Base-by-base conservation (phyloP, 2,888 invertebrate genomes). In the Drosophila siamana region DNA sequence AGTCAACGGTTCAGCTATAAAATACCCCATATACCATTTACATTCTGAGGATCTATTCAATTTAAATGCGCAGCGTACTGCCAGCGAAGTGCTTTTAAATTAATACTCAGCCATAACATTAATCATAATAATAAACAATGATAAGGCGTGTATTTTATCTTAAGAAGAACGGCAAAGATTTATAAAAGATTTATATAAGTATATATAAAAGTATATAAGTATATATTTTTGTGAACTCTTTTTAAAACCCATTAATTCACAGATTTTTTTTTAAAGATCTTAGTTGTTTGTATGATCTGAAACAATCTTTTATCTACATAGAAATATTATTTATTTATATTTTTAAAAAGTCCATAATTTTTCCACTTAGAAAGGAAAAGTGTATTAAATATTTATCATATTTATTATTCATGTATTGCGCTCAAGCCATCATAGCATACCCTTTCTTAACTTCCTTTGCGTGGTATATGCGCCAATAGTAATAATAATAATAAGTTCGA, bases 401-500 rank as follows among this genome's bases (percentile, higher is more conserved):
- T 13, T 40, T n/a, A 11, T 11, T 30, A 22, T 7, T 4, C 22
- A 13, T 33, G 13, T 41, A 44, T 19, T 26, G 1, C 30, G n/a
- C 8, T 16, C 30, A 47, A 11, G 15, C 16, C 11, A 13, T 33
- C 16, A n/a, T 19, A 13, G 48, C 44, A 63, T 33, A 44, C 67
- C 63, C 54, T 11, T 2, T 11, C 3, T 7, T 0, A 0, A 1
- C 4, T 1, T 2, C 11, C 13, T 0, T 26, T 55, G 30, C 68
- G 13, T 19, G 61, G 57, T 72, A 68, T 71, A 9, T 24, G 33
- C 46, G 40, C n/a, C 62, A 47, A 48, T 47, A 57, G 52, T 13
- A 64, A 57, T 62, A 74, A 75, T 80, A 80, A 76, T 69, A 67
- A 84, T 82, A 84, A 83, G 82, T 72, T 66, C 54, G 30, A 36